phyloP scores from a whole-genome alignment of 30 jellyfish, hydroid and myxozoan species.

The Nemopilema nomurai region DNA sequence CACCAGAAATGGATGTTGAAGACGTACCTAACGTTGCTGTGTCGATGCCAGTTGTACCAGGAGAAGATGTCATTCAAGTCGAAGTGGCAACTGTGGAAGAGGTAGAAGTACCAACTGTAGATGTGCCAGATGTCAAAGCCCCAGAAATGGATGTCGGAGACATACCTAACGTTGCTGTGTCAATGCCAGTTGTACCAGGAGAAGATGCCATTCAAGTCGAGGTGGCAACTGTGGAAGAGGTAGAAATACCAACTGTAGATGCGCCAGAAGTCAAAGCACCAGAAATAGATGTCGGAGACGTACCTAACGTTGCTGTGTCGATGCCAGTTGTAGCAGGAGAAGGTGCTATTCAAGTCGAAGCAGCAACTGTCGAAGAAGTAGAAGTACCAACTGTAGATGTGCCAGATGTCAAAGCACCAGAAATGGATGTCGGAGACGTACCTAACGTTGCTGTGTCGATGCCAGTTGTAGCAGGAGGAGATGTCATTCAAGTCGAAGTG shows the following conservation, averaged over 20 bases:
- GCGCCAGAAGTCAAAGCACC: constrained; percentile 4
- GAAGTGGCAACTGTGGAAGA: neutral
- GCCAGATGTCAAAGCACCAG: neutral
- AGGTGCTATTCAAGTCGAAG: neutral
- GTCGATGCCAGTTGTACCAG: neutral
- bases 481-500: neutral
- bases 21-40: neutral
- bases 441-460: neutral
- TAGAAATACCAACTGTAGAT: neutral
- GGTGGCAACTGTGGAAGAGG: constrained; percentile 7
- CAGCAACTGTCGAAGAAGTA: no score
- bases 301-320: neutral
- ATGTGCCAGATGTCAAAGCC: neutral
- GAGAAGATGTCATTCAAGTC: neutral
- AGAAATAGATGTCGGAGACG: neutral
- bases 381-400: no score
- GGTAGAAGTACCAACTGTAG: neutral
- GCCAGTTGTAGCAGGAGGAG: constrained; percentile 1
- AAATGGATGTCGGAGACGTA: neutral
- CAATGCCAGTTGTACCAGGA: constrained; percentile 3
- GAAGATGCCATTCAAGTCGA: neutral
- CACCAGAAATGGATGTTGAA: neutral
- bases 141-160: neutral
- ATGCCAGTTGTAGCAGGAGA: neutral
- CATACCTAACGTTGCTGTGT: neutral